Evolutionary conservation across 2,888 invertebrate species (phyloP), one percentile per base, ranked within the genome.

Genomic region (Callyntrura sp.): DNA sequence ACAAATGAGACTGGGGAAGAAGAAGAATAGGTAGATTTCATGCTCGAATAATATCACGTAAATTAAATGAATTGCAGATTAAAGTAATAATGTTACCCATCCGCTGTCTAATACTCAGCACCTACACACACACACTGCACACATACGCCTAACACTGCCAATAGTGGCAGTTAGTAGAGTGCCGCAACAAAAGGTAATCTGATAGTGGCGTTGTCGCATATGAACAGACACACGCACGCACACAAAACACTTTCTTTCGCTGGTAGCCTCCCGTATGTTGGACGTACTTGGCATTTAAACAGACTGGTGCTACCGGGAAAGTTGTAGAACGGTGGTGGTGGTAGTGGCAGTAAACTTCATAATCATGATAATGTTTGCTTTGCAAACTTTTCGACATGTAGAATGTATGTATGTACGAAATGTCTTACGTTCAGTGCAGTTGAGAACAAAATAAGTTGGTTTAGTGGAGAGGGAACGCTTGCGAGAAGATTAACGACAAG

Each of bases 51-150:
- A 5, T 43, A 70, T 20, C 70, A 11, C n/a, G 45, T 43, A 70
- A 70, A 70, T 70, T 70, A 70, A 70, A 70, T 70, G 45, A 70
- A 70, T 70, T 45, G 45, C 70, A 70, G 35, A 70, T 70, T 70
- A 70, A 17, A 45, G 35, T 70, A 70, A 70, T 70, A 70, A 70
- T 70, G 45, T 70, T 20, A 45, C 70, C 45, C 43, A 45, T 70
- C 70, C 70, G 45, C 70, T 25, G 9, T 25, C 62, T 62, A 62
- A 25, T 62, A 25, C n/a, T 70, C 45, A 70, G 8, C 70, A 62
- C 62, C 62, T 6, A 6, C n/a, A 17, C 57, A 14, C 35, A 35
- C 35, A 35, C 6, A n/a, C 57, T n/a, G 14, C 65, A 62, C 60
- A 60, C 25, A 68, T 35, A 68, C 70, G 17, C 35, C 70, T 6